A percentile compares a stretch with the other conserved stretches of the same genome.
phyloP scores from a whole-genome alignment of 2,797 vertebrate species.

The Molossus alvarezi region DNA sequence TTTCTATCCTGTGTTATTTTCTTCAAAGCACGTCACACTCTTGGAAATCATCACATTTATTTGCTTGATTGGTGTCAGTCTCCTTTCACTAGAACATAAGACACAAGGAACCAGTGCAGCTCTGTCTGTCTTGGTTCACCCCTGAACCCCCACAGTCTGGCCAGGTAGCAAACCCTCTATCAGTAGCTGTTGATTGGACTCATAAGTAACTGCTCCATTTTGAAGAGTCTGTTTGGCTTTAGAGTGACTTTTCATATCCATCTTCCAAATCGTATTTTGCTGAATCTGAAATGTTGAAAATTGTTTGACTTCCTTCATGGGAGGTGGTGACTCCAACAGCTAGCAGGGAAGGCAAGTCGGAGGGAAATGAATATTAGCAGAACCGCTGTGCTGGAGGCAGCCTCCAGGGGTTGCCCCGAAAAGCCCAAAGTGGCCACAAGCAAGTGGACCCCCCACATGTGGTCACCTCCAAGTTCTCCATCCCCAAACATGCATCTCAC shows the following conservation, averaged over 20 bases:
- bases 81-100: background rate
- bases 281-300: slow-evolving; percentile 29
- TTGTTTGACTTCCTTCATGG: background rate
- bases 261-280: background rate
- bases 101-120: background rate
- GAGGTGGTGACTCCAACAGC: background rate
- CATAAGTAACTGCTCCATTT: background rate
- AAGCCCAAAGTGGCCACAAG: rapidly evolving
- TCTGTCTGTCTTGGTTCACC: background rate
- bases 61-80: background rate
- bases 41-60: background rate
- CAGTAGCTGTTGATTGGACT: background rate
- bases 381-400: rapidly evolving
- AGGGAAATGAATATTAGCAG: background rate
- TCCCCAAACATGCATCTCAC: background rate
- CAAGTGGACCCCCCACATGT: background rate
- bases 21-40: background rate
- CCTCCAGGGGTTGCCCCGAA: background rate
- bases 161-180: rapidly evolving
- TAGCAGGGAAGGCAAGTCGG: background rate
- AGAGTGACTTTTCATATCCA: background rate
- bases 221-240: background rate
- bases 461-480: background rate
- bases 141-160: background rate
- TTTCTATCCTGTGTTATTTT: background rate